Percentiles rank a stretch among this genome's conserved stretches.
Evolutionary conservation across 2,888 invertebrate genomes (phyloP).

Genomic region (Caenorhabditis sinica): DNA sequence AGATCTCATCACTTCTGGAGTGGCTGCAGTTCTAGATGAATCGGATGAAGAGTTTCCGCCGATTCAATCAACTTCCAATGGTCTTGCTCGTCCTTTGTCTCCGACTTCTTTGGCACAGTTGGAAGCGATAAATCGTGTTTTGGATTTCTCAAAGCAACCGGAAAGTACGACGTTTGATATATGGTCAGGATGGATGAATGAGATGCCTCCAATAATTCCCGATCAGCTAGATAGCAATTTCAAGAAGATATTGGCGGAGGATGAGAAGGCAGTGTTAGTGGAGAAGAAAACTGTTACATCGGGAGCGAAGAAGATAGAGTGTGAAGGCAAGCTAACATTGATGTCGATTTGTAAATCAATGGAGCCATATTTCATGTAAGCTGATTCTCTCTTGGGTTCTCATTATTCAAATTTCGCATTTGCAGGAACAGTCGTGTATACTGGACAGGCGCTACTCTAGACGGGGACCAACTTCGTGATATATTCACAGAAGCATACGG

Average conservation of each 20-base stretch:
- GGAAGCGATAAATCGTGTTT: conserved; percentile 25
- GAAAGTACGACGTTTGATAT: conserved; percentile 19
- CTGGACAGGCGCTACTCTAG: not conserved
- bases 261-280: not conserved
- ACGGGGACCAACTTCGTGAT: conserved; percentile 8
- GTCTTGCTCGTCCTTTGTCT: not conserved
- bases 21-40: conserved; percentile 24
- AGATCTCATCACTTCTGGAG: conserved; percentile 26
- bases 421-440: not conserved
- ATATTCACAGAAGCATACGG: conserved; percentile 26
- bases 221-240: not conserved
- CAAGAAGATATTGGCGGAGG: conserved; percentile 11
- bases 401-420: not conserved
- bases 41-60: conserved; percentile 17
- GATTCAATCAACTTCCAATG: not conserved
- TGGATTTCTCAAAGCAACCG: conserved; percentile 18
- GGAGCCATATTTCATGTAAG: conserved; percentile 25
- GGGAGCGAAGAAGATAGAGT: not conserved
- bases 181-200: conserved; percentile 30
- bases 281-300: not conserved
- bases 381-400: not conserved
- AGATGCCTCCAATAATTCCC: conserved; percentile 8
- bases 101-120: not conserved
- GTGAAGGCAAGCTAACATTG: not conserved
- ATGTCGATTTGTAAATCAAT: conserved; percentile 23